These are phyloP conservation scores for Maccullochella peelii DNA, from an alignment of 2,113 vertebrate genomes.

Conservation along the genomic window DNA sequence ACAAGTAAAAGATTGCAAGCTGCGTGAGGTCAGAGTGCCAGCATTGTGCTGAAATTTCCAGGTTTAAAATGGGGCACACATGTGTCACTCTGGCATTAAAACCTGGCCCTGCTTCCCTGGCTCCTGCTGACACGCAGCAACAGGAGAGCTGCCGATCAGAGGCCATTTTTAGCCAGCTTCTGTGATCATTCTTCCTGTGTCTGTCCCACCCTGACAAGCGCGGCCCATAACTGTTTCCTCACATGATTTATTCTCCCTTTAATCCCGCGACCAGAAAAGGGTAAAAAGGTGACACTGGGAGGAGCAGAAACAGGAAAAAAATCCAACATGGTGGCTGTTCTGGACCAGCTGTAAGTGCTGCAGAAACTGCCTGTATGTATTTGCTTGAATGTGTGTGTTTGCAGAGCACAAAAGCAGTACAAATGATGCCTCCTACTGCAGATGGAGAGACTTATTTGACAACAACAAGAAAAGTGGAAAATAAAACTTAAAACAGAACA, in stretches of 20 bases:
- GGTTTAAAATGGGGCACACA: conserved; percentile 58
- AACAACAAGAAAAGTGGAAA: conserved; percentile 70
- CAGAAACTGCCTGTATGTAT: conserved; percentile 35
- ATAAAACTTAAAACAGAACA: conserved; percentile 75
- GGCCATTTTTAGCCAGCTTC: conserved; percentile 70
- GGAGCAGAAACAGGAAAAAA: conserved; percentile 12
- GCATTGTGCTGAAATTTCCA: conserved; percentile 68
- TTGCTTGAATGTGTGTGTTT: conserved; percentile 56
- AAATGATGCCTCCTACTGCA: conserved; percentile 69
- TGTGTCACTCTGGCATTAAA: conserved; percentile 61
- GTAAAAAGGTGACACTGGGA: conserved; percentile 31
- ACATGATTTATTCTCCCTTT: conserved; percentile 42
- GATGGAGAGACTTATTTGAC: conserved; percentile 75
- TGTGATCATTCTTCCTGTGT: conserved; percentile 47
- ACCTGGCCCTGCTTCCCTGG: conserved; percentile 45
- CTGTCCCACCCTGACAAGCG: conserved; percentile 36
- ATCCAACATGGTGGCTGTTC: conserved; percentile 36
- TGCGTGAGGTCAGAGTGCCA: conserved; percentile 42
- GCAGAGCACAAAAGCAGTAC: conserved; percentile 68
- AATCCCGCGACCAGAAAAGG: conserved; percentile 10
- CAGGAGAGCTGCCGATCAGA: conserved; percentile 54
- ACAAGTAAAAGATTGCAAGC: conserved; percentile 62
- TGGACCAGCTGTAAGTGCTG: conserved; percentile 16
- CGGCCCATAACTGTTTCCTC: conserved; percentile 24
- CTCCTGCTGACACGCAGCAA: conserved; percentile 60